phyloP scores from a whole-genome alignment of 2,888 invertebrate genomes.

The Thelaira solivaga region DNA sequence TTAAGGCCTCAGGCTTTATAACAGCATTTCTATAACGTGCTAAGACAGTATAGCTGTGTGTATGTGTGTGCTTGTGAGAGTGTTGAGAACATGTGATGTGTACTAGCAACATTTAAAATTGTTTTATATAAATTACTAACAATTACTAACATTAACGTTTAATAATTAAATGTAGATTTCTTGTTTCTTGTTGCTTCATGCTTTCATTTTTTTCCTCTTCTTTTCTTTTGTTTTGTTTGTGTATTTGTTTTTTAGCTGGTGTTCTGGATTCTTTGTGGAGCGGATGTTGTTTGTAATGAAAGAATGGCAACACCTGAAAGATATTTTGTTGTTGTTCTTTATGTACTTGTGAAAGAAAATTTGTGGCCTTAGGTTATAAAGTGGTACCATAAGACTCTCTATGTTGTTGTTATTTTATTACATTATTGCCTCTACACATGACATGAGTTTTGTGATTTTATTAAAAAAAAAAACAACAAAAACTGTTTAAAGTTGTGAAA shows the following conservation, averaged over 20 bases:
- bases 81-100: constrained; percentile 46
- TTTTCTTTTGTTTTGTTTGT: neutral
- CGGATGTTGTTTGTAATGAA: constrained; percentile 56
- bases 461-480: neutral
- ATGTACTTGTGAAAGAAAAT: constrained; percentile 21
- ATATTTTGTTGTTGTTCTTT: neutral
- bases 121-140: constrained; percentile 61
- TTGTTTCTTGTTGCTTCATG: constrained; percentile 45
- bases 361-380: constrained; percentile 19
- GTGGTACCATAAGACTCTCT: constrained; percentile 32
- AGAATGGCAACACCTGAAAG: constrained; percentile 51
- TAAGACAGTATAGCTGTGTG: neutral
- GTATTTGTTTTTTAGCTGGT: constrained; percentile 23
- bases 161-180: constrained; percentile 63
- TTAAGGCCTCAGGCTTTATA: constrained; percentile 42
- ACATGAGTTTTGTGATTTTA: constrained; percentile 29
- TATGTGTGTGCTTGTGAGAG: neutral
- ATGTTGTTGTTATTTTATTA: constrained; percentile 22
- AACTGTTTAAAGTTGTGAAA: too few relatives aligned
- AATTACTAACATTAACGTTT: constrained; percentile 61
- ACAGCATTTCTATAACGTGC: constrained; percentile 51
- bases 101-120: constrained; percentile 52
- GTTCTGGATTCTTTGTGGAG: constrained; percentile 38
- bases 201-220: neutral
- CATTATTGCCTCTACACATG: constrained; percentile 42